Base-by-base conservation (phyloP, 2,113 vertebrate species). In the Ammodytes dubius region DNA sequence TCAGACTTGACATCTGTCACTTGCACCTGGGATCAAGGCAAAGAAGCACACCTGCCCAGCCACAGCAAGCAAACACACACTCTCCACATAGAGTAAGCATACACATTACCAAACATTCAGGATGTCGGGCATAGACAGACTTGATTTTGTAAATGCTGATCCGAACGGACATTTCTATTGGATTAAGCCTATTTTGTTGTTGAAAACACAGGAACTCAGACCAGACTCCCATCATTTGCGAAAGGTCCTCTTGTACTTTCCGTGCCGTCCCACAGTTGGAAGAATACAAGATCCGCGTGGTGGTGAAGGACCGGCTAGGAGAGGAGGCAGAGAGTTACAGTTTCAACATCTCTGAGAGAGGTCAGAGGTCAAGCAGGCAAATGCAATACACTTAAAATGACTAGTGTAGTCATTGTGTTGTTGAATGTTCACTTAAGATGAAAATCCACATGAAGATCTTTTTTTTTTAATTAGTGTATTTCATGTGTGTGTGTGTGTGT, bases 291-390 rank as follows among this genome's bases (percentile, higher is more conserved):
- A 73, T 94, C 77, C 81, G 77, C 0, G 69, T 94, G 66, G 42
- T 65, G 81, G 91, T 89, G 52, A 87, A 50, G n/a, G 78, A 89
- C 79, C 43, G 50, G 67, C 84, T 95, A 61, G 93, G 93, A 42
- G 82, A 84, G 68, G 91, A 82, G 71, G 76, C n/a, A 1, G 83
- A 80, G 56, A 71, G n/a, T 76, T 70, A 87, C 75, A 78, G 70
- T 56, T 95, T 94, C 82, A 91, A 81, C 66, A 77, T 93, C 79
- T 87, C 81, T 60, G 83, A 94, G n/a, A 88, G 90, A 84, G 92
- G 94, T 94, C 19, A 45, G 64, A 52, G 19, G 68, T 82, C 64
- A 56, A 14, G 2, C 14, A 9, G 42, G 42, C 35, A 47, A 54
- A 40, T 12, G n/a, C 14, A 58, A 61, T 49, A 47, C 17, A 17